These are phyloP conservation scores for Cactoblastis cactorum DNA, from an alignment of 2,888 invertebrate genomes.

Conservation along the genomic window DNA sequence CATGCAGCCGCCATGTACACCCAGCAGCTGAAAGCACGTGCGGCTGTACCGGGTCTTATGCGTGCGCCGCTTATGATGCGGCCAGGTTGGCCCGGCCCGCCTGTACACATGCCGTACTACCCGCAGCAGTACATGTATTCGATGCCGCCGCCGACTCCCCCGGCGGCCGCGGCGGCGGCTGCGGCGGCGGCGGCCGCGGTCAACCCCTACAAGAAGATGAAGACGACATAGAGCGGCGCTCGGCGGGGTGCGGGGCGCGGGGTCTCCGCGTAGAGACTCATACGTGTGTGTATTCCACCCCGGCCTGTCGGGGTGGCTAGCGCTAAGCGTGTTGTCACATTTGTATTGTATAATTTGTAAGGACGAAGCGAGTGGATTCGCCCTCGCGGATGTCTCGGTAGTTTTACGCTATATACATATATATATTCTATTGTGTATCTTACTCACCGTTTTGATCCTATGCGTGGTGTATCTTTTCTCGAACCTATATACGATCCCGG, in stretches of 20 bases:
- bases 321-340: conserved; percentile 77
- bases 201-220: conserved; percentile 95
- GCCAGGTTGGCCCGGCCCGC: conserved; percentile 68
- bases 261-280: conserved; percentile 76
- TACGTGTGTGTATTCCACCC: conserved; percentile 69
- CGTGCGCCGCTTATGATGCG: conserved; percentile 69
- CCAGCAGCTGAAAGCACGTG: conserved; percentile 83
- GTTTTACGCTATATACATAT: conserved; percentile 75
- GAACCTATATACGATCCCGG: conserved; percentile 82
- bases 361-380: conserved; percentile 69
- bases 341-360: conserved; percentile 76
- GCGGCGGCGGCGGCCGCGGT: conserved; percentile 71
- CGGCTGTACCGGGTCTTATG: conserved; percentile 63
- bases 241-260: conserved; percentile 72
- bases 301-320: conserved; percentile 73
- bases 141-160: conserved; percentile 71
- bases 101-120: conserved; percentile 72
- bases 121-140: conserved; percentile 75
- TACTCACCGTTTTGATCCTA: conserved; percentile 73
- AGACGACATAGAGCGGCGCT: conserved; percentile 84
- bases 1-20: conserved; percentile 68
- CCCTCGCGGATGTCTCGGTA: conserved; percentile 73
- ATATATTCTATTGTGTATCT: conserved; percentile 70
- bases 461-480: conserved; percentile 79
- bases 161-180: conserved; percentile 60